Conservation (phyloP, 64 coral and sea anemone genomes). For the Anthopleura sola region DNA sequence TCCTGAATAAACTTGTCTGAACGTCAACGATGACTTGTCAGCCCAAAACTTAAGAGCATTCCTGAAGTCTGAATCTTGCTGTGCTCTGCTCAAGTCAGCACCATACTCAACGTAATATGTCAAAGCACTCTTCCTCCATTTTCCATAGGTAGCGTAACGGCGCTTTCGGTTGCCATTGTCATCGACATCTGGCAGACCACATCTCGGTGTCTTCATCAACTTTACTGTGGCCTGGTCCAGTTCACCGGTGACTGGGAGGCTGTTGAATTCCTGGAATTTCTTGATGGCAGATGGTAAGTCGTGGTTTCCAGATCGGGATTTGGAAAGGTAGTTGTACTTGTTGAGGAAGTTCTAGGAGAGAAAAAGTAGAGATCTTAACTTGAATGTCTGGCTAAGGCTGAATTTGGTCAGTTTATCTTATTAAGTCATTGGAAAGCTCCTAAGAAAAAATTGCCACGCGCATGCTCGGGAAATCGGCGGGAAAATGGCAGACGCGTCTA, state of each 20-base stretch:
- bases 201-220: constrained; percentile 75
- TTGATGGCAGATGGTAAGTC: constrained; percentile 58
- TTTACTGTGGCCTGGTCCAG: constrained; percentile 50
- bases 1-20: constrained; percentile 14
- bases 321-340: constrained; percentile 70
- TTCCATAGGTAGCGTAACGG: neutral
- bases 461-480: too few species aligned
- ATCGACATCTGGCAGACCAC: constrained; percentile 58
- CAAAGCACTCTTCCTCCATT: constrained; percentile 43
- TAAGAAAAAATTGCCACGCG: too few species aligned
- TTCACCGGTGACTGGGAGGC: constrained; percentile 50
- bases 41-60: constrained; percentile 53
- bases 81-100: constrained; percentile 9
- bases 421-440: too few species aligned
- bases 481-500: too few species aligned
- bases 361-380: neutral
- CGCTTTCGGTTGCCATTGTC: constrained; percentile 12
- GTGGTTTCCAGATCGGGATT: constrained; percentile 54
- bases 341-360: constrained; percentile 35
- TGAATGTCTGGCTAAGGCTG: too few species aligned
- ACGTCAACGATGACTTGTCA: constrained; percentile 46
- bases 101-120: constrained; percentile 55
- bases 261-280: constrained; percentile 70
- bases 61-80: constrained; percentile 37
- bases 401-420: too few species aligned